Conservation (phyloP, 2,113 vertebrate species). For the Oreochromis niloticus region DNA sequence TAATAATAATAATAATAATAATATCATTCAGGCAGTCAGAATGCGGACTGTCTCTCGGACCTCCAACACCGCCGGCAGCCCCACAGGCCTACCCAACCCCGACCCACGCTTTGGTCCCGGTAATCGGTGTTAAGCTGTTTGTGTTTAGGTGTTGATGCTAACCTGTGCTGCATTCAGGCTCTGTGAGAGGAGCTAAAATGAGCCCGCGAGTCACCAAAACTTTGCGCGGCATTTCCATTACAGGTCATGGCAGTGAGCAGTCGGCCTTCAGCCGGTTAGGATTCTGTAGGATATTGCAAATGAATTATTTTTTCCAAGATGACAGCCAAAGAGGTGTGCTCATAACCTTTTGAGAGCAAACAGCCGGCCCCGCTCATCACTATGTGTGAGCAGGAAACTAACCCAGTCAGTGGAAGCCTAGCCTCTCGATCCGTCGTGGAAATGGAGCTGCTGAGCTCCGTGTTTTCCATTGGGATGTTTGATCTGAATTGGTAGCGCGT, state of each 20-base stretch:
- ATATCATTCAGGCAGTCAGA: background rate
- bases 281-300: background rate
- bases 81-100: fast-evolving
- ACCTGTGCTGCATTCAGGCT: background rate
- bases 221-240: too few species aligned
- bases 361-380: background rate
- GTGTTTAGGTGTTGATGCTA: background rate
- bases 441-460: background rate
- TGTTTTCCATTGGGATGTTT: background rate
- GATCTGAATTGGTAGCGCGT: background rate
- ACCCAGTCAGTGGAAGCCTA: too few species aligned
- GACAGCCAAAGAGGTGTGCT: background rate
- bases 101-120: background rate
- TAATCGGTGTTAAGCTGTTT: background rate
- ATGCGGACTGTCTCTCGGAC: background rate
- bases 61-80: background rate
- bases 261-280: background rate
- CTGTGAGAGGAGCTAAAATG: background rate
- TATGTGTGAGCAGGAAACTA: background rate
- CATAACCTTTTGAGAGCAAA: background rate
- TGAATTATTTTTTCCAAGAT: background rate
- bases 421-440: background rate
- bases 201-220: background rate
- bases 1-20: background rate
- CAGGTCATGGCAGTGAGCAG: background rate